Percentiles rank a stretch among this genome's conserved stretches.
Evolutionary conservation across 2,113 vertebrate species (phyloP).

Genomic region (Garra rufa): DNA sequence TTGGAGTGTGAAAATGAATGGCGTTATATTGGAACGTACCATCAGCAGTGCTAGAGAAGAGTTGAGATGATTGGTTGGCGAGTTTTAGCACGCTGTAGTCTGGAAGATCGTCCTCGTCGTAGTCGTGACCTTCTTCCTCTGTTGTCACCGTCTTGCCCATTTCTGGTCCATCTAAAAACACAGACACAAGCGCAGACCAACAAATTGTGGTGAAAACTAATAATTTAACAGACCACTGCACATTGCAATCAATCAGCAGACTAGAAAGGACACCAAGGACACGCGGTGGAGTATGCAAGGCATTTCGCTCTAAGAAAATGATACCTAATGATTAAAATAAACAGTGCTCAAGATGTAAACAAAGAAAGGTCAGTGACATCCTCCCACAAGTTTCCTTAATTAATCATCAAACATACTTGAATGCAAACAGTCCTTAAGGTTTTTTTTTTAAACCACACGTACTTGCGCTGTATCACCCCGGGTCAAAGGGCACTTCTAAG

Average conservation of each 20-base stretch:
- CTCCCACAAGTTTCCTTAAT: background rate
- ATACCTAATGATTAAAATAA: background rate
- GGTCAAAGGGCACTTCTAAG: background rate
- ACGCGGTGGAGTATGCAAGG: background rate
- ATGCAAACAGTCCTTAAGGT: background rate
- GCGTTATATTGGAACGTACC: slow-evolving; percentile 54
- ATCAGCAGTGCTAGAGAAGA: slow-evolving; percentile 58
- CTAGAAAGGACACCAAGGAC: background rate
- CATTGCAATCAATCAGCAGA: background rate
- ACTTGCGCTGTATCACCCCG: background rate
- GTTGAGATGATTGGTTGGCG: slow-evolving; percentile 58
- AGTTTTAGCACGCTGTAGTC: slow-evolving; percentile 63
- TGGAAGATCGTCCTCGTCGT: slow-evolving; percentile 62
- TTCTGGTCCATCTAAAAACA: slow-evolving; percentile 55
- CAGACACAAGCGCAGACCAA: background rate
- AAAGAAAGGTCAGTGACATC: background rate
- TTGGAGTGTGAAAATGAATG: background rate
- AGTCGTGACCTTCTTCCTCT: slow-evolving; percentile 67
- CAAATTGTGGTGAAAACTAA: background rate
- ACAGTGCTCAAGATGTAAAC: background rate
- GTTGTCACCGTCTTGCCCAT: slow-evolving; percentile 61
- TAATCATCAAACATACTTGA: background rate
- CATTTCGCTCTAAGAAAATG: background rate
- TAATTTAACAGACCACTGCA: background rate
- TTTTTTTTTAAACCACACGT: background rate